These are phyloP conservation scores for Cantharis lateralis DNA, from an alignment of 2,888 invertebrate species.

Conservation along the genomic window DNA sequence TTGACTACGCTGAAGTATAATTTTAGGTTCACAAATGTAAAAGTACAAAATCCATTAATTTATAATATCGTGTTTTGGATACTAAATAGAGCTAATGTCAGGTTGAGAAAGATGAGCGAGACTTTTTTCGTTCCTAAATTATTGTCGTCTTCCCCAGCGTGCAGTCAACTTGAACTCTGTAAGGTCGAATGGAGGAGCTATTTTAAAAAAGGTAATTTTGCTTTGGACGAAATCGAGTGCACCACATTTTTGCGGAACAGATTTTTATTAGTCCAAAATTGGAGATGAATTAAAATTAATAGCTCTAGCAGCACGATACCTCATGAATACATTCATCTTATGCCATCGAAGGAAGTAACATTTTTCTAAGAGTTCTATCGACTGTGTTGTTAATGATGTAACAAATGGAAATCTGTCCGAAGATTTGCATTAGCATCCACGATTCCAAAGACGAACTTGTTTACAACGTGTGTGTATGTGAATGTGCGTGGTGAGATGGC, in stretches of 20 bases:
- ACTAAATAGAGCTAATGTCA: background rate
- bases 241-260: background rate
- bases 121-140: background rate
- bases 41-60: background rate
- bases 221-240: background rate
- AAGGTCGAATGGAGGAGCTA: background rate
- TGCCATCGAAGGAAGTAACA: background rate
- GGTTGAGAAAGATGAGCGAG: background rate
- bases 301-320: background rate
- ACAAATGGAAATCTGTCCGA: slow-evolving; percentile 4
- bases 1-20: background rate
- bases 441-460: slow-evolving; percentile 13
- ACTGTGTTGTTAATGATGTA: slow-evolving; percentile 10
- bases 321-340: background rate
- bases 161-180: background rate
- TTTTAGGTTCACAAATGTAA: background rate
- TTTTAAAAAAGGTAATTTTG: background rate
- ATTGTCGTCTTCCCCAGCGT: background rate
- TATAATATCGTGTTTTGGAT: background rate
- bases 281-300: background rate
- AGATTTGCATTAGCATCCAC: slow-evolving; percentile 5
- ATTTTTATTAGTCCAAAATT: background rate
- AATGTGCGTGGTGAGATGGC: slow-evolving; percentile 18
- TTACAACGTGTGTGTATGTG: slow-evolving; percentile 3
- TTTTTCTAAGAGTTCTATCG: background rate